Conservation (phyloP, 2,888 invertebrate species). For the Mesorhabditis sp. region DNA sequence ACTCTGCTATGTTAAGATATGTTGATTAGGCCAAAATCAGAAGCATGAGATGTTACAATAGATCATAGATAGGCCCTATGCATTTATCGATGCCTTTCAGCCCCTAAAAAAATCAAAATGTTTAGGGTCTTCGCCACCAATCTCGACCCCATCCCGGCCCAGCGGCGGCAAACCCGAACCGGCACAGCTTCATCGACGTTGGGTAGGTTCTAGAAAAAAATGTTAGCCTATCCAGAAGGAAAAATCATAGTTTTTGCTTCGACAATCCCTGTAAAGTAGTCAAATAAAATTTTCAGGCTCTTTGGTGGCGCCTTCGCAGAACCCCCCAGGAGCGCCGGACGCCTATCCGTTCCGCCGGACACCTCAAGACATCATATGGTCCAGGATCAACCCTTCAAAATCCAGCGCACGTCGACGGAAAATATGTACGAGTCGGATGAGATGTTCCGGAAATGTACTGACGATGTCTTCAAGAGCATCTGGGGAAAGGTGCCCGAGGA, state of each 20-base stretch:
- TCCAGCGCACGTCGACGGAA: background rate
- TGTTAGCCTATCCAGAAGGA: background rate
- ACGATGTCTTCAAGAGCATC: background rate
- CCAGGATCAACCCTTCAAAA: background rate
- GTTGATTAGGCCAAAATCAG: no score
- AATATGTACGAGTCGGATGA: slow-evolving; percentile 4
- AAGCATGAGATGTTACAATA: no score
- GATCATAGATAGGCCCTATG: no score
- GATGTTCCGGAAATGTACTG: slow-evolving; percentile 1
- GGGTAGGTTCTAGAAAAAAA: background rate
- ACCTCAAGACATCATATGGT: background rate
- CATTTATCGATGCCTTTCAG: background rate
- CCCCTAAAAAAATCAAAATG: background rate
- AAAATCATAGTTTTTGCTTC: background rate
- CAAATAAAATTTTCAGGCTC: background rate
- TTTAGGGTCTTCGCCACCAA: no score
- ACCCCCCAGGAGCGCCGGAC: background rate
- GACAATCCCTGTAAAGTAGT: no score
- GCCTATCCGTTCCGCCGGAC: slow-evolving; percentile 3
- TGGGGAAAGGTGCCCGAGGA: background rate
- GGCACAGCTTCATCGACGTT: background rate
- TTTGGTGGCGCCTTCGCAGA: background rate
- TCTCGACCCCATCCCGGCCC: background rate
- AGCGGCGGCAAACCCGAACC: background rate
- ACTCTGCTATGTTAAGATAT: no score